phyloP scores from a whole-genome alignment of 2,797 vertebrate species.

The Artibeus lituratus region DNA sequence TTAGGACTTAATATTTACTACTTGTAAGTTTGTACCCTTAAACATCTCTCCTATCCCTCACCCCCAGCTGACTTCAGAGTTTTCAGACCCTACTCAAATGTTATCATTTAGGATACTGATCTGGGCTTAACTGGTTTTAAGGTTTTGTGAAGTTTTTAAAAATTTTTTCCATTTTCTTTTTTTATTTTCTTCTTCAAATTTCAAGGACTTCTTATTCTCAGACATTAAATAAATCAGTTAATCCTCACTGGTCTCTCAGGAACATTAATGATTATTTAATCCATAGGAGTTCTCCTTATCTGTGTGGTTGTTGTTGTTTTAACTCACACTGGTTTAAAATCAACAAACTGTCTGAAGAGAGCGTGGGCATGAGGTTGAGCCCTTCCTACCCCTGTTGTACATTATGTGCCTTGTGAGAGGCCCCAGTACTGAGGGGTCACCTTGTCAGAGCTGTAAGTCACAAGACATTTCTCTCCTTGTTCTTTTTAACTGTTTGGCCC shows the following conservation, averaged over 20 bases:
- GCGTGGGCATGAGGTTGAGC: not conserved
- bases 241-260: not conserved
- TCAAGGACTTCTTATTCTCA: not conserved
- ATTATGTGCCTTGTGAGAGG: not conserved
- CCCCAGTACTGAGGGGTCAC: not conserved
- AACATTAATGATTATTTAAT: constrained; percentile 38
- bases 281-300: not conserved
- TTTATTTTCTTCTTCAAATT: not conserved
- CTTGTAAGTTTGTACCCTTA: not conserved
- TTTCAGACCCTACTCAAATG: not conserved
- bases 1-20: not conserved
- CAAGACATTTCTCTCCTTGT: not conserved
- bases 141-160: not conserved
- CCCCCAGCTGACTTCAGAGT: not conserved
- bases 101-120: not conserved
- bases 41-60: not conserved
- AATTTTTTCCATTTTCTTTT: not conserved
- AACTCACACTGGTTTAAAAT: constrained; percentile 31
- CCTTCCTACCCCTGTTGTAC: not conserved
- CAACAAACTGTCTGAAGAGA: not conserved
- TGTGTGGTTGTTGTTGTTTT: not conserved
- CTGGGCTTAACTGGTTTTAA: not conserved
- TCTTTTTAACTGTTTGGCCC: not conserved
- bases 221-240: not conserved
- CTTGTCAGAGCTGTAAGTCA: not conserved